Evolutionary conservation across 2,888 invertebrate species (phyloP), one percentile per base, ranked within the genome.

Genomic region (Nephrocerus scutellatus): DNA sequence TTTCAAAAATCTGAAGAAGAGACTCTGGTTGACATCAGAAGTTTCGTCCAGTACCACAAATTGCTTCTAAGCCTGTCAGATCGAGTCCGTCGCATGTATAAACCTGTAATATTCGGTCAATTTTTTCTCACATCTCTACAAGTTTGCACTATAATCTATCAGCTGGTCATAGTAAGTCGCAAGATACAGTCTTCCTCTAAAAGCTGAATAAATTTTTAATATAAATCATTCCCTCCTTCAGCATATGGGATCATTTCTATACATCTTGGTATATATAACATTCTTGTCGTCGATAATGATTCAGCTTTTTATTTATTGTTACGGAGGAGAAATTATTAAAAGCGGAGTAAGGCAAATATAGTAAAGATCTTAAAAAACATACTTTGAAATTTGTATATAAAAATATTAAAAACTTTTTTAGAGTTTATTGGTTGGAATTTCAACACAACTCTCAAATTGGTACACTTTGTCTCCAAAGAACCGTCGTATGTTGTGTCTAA

Each of bases 81-180:
- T 7, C 44, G 52, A 10, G 33, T 64, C 3, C 51, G 59, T 12
- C 24, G 44, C 6, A 54, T 56, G 4, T 67, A 60, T 19, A 51
- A 39, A 26, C 64, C 66, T 7, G 56, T 65, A n/a, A 53, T 65
- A 4, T 60, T 66, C 39, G 61, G 56, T 2, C 63, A 66, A 38
- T 65, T 66, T 36, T 41, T 65, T 2, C 57, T 65, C 21, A 66
- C 66, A 10, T 66, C 68, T 5, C 40, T 67, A 37, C 56, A 60
- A 46, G 54, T 65, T 21, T 60, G 68, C 37, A 57, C 63, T 18
- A 63, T 66, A 14, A 53, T 62, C n/a, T 66, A 62, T 49, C 64
- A 66, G 43, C 50, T 64, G 26, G 50, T 62, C 0, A 58, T 53
- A 46, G 63, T 65, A 37, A 9, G 53, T 47, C 8, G 5, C 4